phyloP scores from a whole-genome alignment of 2,113 vertebrate genomes.

The Ondatra zibethicus region DNA sequence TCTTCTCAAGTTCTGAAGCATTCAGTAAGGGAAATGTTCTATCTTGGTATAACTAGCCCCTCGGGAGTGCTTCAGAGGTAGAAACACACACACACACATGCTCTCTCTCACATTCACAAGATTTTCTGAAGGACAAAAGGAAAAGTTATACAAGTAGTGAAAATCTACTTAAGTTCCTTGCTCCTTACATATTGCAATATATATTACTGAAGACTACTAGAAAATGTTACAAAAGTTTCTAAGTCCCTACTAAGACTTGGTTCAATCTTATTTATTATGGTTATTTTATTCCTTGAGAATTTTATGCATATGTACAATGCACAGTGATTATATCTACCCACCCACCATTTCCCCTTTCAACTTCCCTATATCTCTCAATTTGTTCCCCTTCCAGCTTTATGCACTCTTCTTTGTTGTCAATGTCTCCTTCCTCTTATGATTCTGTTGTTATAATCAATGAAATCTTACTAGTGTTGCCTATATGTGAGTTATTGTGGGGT shows the following conservation, averaged over 20 bases:
- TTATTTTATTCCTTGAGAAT: neutral
- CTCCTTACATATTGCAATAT: neutral
- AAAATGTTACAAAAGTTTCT: neutral
- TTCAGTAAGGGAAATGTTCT: constrained; percentile 60
- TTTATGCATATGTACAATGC: neutral
- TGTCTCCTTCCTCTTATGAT: neutral
- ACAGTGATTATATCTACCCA: neutral
- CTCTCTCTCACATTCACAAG: neutral
- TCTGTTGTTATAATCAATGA: neutral
- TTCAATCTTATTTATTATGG: neutral
- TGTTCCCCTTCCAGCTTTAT: neutral
- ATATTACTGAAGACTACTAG: constrained; percentile 33
- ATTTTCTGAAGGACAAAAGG: constrained; percentile 61
- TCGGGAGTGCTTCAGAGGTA: constrained; percentile 57
- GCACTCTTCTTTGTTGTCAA: neutral
- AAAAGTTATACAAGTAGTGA: neutral
- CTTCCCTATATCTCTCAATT: neutral
- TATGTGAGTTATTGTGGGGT: neutral
- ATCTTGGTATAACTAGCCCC: constrained; percentile 66
- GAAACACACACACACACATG: neutral
- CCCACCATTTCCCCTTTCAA: neutral
- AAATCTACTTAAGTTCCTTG: constrained; percentile 44
- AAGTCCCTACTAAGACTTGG: neutral
- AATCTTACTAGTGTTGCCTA: neutral
- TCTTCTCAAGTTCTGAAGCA: constrained; percentile 55